These are phyloP conservation scores for Chrysomallon squamiferum DNA, from an alignment of 1,140 invertebrate genomes.

Conservation along the genomic window DNA sequence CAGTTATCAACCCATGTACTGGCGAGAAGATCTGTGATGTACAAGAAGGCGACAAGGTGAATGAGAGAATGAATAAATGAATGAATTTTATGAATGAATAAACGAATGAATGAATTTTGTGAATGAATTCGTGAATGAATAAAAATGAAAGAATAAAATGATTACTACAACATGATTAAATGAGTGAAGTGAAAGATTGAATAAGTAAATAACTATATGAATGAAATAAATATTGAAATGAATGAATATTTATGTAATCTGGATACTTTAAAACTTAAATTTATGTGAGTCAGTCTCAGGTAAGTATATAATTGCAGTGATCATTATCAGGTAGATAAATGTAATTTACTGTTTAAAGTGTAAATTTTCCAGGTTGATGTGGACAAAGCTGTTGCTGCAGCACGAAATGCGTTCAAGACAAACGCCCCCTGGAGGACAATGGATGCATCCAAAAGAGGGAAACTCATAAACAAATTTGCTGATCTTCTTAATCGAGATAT, in stretches of 20 bases:
- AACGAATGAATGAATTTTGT: neutral
- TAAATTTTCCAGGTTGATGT: constrained; percentile 69
- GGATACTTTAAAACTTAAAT: too few relatives aligned
- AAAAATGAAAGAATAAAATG: neutral
- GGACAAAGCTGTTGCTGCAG: constrained; percentile 86
- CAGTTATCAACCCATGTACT: constrained; percentile 84
- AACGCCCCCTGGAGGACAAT: constrained; percentile 86
- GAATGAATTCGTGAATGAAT: neutral
- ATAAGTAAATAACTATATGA: too few relatives aligned
- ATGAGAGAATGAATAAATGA: neutral
- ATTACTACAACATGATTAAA: neutral
- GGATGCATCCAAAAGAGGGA: constrained; percentile 87
- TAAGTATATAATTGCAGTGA: too few relatives aligned
- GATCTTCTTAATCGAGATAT: constrained; percentile 78
- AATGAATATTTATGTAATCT: too few relatives aligned
- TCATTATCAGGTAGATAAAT: too few relatives aligned
- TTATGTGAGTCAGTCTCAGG: too few relatives aligned
- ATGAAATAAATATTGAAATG: too few relatives aligned
- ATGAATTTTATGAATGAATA: neutral
- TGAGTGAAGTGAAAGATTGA: too few relatives aligned
- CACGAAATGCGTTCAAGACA: constrained; percentile 69
- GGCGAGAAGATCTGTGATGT: constrained; percentile 80
- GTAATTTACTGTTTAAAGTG: too few relatives aligned
- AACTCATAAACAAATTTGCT: constrained; percentile 79
- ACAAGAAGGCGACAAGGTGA: constrained; percentile 79